Percentiles rank a stretch among this genome's conserved stretches.
These are phyloP conservation scores for Platygyra sinensis DNA, from an alignment of 64 coral and sea anemone genomes.

Conservation along the genomic window DNA sequence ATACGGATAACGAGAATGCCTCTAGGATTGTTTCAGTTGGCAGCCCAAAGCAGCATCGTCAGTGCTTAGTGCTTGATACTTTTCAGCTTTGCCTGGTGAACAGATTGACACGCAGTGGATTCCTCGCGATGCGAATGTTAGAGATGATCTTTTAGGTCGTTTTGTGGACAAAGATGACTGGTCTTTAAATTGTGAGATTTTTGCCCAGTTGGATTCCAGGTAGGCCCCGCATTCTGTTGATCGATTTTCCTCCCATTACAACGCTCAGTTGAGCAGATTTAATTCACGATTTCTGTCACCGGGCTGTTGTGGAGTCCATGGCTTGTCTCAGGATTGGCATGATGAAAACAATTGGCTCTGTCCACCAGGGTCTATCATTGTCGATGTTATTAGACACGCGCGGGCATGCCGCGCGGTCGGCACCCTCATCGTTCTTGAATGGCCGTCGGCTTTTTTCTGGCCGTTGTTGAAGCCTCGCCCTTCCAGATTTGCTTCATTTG, in stretches of 20 bases:
- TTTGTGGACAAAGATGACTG: too few species aligned
- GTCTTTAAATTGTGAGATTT: too few species aligned
- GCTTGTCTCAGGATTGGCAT: too few species aligned
- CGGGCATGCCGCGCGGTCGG: constrained; percentile 17
- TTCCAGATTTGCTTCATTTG: constrained; percentile 47
- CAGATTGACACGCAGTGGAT: too few species aligned
- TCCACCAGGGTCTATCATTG: constrained; percentile 38
- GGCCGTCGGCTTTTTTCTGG: constrained; percentile 60
- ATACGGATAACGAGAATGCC: too few species aligned
- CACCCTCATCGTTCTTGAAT: constrained; percentile 62
- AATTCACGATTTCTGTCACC: constrained; percentile 37
- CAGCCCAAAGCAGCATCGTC: too few species aligned
- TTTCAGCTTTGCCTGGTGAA: too few species aligned
- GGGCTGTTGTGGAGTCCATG: constrained; percentile 24
- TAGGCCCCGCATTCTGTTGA: constrained; percentile 48
- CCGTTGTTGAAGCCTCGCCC: constrained; percentile 32
- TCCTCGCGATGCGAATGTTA: too few species aligned
- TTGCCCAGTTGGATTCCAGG: not conserved
- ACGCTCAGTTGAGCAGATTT: constrained; percentile 47
- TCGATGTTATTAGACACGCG: constrained; percentile 53
- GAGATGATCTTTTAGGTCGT: too few species aligned
- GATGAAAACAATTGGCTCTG: too few species aligned
- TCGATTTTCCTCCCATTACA: constrained; percentile 51
- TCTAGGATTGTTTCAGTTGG: too few species aligned
- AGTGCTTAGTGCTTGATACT: too few species aligned